Evolutionary conservation across 2,797 vertebrate genomes (phyloP).

Genomic region (Austrolebias charrua): DNA sequence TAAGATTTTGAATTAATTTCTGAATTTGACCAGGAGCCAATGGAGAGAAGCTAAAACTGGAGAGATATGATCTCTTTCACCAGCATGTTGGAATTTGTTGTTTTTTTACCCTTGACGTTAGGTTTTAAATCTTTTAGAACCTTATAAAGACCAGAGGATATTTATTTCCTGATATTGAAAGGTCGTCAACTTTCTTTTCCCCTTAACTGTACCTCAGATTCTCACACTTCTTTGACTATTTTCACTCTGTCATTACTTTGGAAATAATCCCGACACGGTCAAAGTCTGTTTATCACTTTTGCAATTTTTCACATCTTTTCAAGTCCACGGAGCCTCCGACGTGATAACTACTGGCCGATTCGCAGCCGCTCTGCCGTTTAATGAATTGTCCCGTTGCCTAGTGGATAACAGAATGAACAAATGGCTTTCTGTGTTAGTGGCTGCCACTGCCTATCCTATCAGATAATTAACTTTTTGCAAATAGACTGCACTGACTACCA

Average conservation of each 20-base stretch:
- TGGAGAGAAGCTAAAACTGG: too few species aligned
- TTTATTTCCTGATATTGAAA: too few species aligned
- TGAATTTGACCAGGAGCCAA: too few species aligned
- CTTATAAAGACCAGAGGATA: too few species aligned
- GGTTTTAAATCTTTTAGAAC: too few species aligned
- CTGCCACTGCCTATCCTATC: constrained; percentile 82
- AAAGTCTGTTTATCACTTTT: constrained; percentile 62
- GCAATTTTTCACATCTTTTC: constrained; percentile 66
- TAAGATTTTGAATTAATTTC: too few species aligned
- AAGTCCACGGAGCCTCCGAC: constrained; percentile 55
- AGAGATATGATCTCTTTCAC: too few species aligned
- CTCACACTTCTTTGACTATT: constrained; percentile 22
- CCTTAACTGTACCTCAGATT: constrained; percentile 11
- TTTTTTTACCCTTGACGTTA: too few species aligned
- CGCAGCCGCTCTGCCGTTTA: constrained; percentile 77
- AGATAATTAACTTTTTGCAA: constrained; percentile 89
- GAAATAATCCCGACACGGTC: constrained; percentile 55
- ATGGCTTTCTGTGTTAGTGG: constrained; percentile 79
- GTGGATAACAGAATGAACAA: constrained; percentile 82
- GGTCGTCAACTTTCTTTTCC: too few species aligned
- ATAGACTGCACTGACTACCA: constrained; percentile 75
- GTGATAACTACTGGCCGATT: constrained; percentile 77
- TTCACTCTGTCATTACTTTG: constrained; percentile 31
- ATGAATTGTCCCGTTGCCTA: constrained; percentile 77
- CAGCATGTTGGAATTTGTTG: too few species aligned